Percentiles rank a stretch among this genome's conserved stretches.
Evolutionary conservation across 2,797 vertebrate species (phyloP).

Genomic region (Channa striata): DNA sequence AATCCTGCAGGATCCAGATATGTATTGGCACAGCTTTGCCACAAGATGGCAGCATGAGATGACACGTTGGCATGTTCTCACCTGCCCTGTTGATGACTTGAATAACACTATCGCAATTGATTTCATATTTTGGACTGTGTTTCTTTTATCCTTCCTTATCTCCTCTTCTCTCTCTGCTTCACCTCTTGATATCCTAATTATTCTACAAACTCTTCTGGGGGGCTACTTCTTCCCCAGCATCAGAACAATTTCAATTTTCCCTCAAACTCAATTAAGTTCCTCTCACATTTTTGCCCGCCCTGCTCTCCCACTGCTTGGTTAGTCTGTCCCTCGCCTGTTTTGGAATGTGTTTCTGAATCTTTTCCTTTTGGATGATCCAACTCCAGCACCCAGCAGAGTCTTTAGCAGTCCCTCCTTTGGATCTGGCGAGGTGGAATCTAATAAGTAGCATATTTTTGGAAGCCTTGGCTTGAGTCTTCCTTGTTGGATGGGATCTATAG

Average conservation of each 20-base stretch:
- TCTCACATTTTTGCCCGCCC: slow-evolving; percentile 48
- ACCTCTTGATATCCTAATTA: slow-evolving; percentile 13
- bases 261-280: slow-evolving; percentile 46
- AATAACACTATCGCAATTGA: slow-evolving; percentile 1
- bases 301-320: slow-evolving; percentile 42
- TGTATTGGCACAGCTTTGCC: slow-evolving; percentile 42
- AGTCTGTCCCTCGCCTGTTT: slow-evolving; percentile 56
- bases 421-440: slow-evolving; percentile 46
- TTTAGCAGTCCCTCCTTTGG: slow-evolving; percentile 49
- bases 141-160: not conserved
- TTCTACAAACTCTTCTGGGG: slow-evolving; percentile 29
- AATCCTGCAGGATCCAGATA: not conserved
- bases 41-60: slow-evolving; percentile 67
- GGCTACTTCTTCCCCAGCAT: slow-evolving; percentile 27
- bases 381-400: slow-evolving; percentile 60
- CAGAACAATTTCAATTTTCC: slow-evolving; percentile 34
- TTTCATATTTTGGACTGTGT: not conserved
- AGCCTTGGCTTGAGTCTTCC: slow-evolving; percentile 26
- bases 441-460: slow-evolving; percentile 65
- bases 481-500: slow-evolving; percentile 56
- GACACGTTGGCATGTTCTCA: not conserved
- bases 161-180: slow-evolving; percentile 13
- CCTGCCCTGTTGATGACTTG: slow-evolving; percentile 15
- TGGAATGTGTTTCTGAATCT: slow-evolving; percentile 62
- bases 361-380: slow-evolving; percentile 48